phyloP scores from a whole-genome alignment of 2,797 vertebrate species.

The Bucorvus abyssinicus region DNA sequence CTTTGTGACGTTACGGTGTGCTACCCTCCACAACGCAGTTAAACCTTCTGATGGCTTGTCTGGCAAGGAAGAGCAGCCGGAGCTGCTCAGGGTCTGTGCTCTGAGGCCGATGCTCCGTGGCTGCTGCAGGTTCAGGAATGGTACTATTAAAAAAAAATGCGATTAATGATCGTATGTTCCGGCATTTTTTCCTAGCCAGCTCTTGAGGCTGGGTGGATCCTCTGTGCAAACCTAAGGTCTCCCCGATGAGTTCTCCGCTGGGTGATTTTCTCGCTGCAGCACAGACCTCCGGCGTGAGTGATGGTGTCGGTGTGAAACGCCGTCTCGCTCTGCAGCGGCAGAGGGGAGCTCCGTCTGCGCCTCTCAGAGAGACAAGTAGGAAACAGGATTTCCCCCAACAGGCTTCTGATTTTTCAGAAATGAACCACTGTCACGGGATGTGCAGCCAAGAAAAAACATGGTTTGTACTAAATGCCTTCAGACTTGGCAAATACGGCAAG shows the following conservation, averaged over 20 bases:
- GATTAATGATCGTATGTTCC: background rate
- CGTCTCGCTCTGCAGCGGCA: fast-evolving
- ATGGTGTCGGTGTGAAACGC: background rate
- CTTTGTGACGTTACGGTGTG: fast-evolving
- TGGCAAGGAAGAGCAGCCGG: background rate
- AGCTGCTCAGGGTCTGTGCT: background rate
- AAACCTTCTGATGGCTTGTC: background rate
- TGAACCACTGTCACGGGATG: background rate
- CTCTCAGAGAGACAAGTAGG: background rate
- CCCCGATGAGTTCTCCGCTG: background rate
- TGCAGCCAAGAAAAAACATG: background rate
- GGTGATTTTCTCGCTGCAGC: background rate
- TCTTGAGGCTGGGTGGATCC: background rate
- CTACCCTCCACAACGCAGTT: background rate
- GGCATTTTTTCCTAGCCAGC: background rate
- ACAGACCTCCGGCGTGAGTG: fast-evolving
- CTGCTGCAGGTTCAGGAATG: background rate
- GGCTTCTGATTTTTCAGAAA: background rate
- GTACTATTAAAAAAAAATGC: background rate
- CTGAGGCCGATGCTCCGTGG: background rate
- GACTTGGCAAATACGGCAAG: background rate
- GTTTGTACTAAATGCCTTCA: background rate
- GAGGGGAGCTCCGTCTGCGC: background rate
- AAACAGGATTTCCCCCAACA: constrained; percentile 43
- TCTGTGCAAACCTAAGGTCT: background rate